phyloP scores from a whole-genome alignment of 92 coral and sea anemone genomes.

The Epizoanthus stellaris region DNA sequence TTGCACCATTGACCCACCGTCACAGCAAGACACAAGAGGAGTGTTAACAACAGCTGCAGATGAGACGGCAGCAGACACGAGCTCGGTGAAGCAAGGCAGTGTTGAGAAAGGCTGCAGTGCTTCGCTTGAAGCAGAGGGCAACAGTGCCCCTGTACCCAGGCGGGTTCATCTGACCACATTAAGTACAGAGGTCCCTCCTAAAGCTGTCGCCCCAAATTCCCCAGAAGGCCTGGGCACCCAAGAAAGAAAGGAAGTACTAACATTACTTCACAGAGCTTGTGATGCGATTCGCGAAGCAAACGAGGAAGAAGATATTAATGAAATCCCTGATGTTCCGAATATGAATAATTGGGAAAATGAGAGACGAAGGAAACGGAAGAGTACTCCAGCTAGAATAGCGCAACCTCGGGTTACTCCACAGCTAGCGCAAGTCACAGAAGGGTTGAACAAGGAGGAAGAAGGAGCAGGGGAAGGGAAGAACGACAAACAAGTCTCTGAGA shows the following conservation, averaged over 20 bases:
- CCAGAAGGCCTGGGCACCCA: neutral
- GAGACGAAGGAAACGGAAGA: neutral
- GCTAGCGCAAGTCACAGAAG: neutral
- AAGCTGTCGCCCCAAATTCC: too few relatives aligned
- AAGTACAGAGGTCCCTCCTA: neutral
- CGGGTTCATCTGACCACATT: neutral
- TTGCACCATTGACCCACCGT: too few relatives aligned
- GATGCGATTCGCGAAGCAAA: neutral
- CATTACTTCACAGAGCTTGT: neutral
- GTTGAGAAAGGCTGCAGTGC: neutral
- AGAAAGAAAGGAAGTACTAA: neutral
- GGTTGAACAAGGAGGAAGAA: too few relatives aligned
- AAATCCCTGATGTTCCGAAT: slow-evolving; percentile 26
- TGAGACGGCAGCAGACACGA: neutral
- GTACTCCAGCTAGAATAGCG: neutral
- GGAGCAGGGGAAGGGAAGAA: too few relatives aligned
- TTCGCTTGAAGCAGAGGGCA: neutral
- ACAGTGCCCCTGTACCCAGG: neutral
- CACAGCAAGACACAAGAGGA: too few relatives aligned
- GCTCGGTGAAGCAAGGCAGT: neutral
- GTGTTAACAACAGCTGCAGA: neutral
- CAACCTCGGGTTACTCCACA: neutral
- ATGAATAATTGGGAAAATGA: slow-evolving; percentile 1
- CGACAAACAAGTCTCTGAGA: too few relatives aligned
- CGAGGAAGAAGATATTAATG: slow-evolving; percentile 12